Evolutionary conservation across 2,113 vertebrate genomes (phyloP).

Genomic region (Paradisaea rubra): DNA sequence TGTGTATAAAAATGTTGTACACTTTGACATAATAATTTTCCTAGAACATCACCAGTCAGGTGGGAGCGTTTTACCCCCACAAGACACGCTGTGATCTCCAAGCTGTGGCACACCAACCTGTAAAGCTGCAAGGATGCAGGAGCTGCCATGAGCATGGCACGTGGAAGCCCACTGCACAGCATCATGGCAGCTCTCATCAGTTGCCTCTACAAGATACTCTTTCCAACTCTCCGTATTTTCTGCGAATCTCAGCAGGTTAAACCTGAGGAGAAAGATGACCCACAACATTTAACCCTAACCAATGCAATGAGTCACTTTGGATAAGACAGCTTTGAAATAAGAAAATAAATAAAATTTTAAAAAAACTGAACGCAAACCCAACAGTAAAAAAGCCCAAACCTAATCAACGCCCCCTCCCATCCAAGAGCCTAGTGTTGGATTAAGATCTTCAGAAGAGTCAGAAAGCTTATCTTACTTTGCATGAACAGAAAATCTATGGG

Average conservation of each 20-base stretch:
- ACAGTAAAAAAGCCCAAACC: background rate
- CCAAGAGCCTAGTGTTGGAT: background rate
- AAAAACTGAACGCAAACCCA: background rate
- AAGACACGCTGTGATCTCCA: background rate
- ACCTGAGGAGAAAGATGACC: constrained; percentile 52
- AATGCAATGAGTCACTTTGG: background rate
- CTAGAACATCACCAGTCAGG: background rate
- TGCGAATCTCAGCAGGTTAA: constrained; percentile 78
- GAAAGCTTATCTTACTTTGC: background rate
- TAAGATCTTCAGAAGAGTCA: background rate
- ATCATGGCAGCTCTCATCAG: constrained; percentile 65
- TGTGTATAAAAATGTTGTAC: background rate
- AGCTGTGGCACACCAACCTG: constrained; percentile 57
- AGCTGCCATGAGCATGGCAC: constrained; percentile 67
- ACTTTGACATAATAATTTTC: background rate
- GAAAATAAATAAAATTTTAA: background rate
- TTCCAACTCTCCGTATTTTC: constrained; percentile 67
- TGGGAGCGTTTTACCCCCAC: background rate
- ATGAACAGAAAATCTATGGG: background rate
- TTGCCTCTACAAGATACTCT: constrained; percentile 67
- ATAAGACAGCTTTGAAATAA: background rate
- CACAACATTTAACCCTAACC: background rate
- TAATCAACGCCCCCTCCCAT: fast-evolving
- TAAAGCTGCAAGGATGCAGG: constrained; percentile 74
- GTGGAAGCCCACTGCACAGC: constrained; percentile 74